These are phyloP conservation scores for Lasioglossum leucozonium DNA, from an alignment of 2,888 invertebrate genomes.

Conservation along the genomic window DNA sequence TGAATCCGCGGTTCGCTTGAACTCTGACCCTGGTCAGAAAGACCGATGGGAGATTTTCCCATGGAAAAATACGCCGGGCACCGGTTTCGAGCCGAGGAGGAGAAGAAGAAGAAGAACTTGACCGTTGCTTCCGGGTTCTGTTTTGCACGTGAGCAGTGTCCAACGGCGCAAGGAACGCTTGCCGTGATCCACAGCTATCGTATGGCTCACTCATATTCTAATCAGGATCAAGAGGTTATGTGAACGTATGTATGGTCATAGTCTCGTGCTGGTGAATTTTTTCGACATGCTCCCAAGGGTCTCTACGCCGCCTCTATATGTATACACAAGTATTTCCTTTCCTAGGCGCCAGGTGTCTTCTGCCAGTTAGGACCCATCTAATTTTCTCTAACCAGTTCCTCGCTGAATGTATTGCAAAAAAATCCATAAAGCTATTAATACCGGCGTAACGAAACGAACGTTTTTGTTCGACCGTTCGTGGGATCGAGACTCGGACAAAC, in stretches of 20 bases:
- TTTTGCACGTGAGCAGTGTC: constrained; percentile 61
- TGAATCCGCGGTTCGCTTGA: constrained; percentile 54
- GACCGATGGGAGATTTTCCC: constrained; percentile 74
- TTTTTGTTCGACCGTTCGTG: constrained; percentile 8
- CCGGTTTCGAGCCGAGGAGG: constrained; percentile 67
- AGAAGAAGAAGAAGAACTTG: constrained; percentile 42
- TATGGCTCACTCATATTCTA: constrained; percentile 79
- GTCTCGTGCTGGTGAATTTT: constrained; percentile 77
- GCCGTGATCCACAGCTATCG: constrained; percentile 50
- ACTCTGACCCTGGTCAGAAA: constrained; percentile 62
- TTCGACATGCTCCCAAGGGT: constrained; percentile 60
- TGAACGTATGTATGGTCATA: constrained; percentile 78
- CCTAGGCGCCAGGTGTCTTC: constrained; percentile 80
- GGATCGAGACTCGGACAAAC: not conserved
- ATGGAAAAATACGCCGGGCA: constrained; percentile 77
- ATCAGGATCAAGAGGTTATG: constrained; percentile 84
- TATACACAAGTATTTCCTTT: constrained; percentile 79
- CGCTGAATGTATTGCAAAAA: constrained; percentile 38
- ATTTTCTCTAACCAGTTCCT: constrained; percentile 75
- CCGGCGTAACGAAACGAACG: constrained; percentile 34
- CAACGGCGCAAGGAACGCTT: constrained; percentile 55
- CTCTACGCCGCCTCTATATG: constrained; percentile 12
- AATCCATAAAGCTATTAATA: constrained; percentile 47
- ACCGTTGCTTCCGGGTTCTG: constrained; percentile 71
- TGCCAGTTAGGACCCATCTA: constrained; percentile 74